phyloP scores from a whole-genome alignment of 2,113 vertebrate species.

The Pterocles orientalis region DNA sequence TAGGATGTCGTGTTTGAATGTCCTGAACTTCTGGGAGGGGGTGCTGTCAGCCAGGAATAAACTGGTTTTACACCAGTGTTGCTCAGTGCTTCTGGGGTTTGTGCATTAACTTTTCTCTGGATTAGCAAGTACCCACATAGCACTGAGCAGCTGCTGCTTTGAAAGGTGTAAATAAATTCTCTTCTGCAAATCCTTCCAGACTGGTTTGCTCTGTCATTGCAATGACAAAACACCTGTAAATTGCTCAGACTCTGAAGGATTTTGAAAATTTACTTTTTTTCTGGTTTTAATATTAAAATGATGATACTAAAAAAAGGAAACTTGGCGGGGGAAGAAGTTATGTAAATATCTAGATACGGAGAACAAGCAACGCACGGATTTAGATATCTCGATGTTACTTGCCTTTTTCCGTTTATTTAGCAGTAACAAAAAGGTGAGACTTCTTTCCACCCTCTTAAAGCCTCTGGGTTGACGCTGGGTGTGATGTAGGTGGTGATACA shows the following conservation, averaged over 20 bases:
- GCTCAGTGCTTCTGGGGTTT: neutral
- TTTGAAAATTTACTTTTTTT: neutral
- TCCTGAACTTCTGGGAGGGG: neutral
- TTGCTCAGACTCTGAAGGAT: neutral
- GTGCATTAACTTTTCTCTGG: neutral
- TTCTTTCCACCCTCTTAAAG: neutral
- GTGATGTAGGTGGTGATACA: neutral
- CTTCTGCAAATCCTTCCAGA: neutral
- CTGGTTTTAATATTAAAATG: neutral
- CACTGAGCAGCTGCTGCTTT: neutral
- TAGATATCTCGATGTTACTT: neutral
- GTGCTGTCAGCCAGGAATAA: neutral
- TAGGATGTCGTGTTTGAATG: neutral
- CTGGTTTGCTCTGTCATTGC: neutral
- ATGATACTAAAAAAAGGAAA: neutral
- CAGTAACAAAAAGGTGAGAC: neutral
- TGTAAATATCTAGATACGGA: neutral
- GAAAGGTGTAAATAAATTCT: neutral
- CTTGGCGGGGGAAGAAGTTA: rapidly evolving
- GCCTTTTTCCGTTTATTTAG: neutral
- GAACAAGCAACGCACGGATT: neutral
- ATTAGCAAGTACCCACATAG: neutral
- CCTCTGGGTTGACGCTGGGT: neutral
- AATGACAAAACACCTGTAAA: neutral
- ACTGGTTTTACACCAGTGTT: neutral